Conservation (phyloP, 2,797 vertebrate species). For the Aulostomus chinensis region DNA sequence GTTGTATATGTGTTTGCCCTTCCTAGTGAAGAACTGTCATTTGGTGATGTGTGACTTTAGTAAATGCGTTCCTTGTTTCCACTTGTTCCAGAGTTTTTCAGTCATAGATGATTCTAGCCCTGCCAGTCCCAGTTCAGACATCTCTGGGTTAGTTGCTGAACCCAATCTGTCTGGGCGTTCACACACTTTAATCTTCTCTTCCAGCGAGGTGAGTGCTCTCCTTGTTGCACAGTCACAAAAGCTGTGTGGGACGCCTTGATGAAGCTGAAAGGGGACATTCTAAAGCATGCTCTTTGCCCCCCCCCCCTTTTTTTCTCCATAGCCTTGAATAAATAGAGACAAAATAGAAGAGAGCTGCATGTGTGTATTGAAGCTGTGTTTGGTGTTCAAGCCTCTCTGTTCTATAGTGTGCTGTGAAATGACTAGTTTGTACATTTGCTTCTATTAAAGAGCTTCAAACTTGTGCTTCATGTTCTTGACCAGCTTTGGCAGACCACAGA, state of each 20-base stretch:
- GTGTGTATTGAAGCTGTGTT: conserved; percentile 49
- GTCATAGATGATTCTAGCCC: conserved; percentile 93
- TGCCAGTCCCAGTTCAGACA: conserved; percentile 89
- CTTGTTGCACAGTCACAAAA: conserved; percentile 70
- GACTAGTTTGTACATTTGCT: conserved; percentile 27
- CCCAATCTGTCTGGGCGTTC: conserved; percentile 94
- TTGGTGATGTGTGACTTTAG: conserved; percentile 54
- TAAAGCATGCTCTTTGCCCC: conserved; percentile 70
- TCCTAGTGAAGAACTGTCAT: no score
- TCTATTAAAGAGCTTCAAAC: conserved; percentile 27
- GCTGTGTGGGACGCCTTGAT: conserved; percentile 65
- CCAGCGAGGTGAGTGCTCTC: conserved; percentile 93
- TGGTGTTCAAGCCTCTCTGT: conserved; percentile 37
- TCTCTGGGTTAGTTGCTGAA: conserved; percentile 92
- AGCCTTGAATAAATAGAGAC: conserved; percentile 52
- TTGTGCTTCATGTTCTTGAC: conserved; percentile 33
- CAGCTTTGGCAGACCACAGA: conserved; percentile 41
- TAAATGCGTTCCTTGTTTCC: conserved; percentile 86
- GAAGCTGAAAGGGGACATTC: conserved; percentile 65
- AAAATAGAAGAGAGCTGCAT: conserved; percentile 55
- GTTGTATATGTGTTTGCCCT: conserved; percentile 23
- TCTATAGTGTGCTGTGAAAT: conserved; percentile 48
- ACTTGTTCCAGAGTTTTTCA: conserved; percentile 94
- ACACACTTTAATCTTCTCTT: conserved; percentile 96
- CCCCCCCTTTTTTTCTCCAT: conserved; percentile 29